Conservation (phyloP, 2,888 invertebrate genomes). For the Lasioglossum zephyrum region DNA sequence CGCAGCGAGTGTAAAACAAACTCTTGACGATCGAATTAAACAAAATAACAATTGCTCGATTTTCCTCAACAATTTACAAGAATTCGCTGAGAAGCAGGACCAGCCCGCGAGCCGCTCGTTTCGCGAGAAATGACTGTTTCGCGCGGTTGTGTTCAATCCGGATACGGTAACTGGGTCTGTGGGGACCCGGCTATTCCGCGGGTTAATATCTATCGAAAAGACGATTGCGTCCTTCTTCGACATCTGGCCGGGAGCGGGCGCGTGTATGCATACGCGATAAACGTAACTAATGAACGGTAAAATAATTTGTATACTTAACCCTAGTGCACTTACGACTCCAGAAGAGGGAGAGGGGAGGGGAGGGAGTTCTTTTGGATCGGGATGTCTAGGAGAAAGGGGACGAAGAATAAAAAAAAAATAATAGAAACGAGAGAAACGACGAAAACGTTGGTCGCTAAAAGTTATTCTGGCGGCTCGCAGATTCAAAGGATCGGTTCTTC, state of each 20-base stretch:
- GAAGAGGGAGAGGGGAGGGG: conserved; percentile 48
- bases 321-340: conserved; percentile 70
- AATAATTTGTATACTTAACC: conserved; percentile 70
- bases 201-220: background rate
- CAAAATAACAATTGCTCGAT: background rate
- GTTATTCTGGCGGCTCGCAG: conserved; percentile 68
- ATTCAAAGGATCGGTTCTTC: conserved; percentile 43
- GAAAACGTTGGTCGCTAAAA: conserved; percentile 60
- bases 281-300: conserved; percentile 70
- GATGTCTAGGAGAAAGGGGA: conserved; percentile 30
- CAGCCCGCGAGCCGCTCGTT: background rate
- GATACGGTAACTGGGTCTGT: background rate
- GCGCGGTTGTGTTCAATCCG: background rate
- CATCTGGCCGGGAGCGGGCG: conserved; percentile 56
- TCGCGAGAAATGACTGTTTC: background rate
- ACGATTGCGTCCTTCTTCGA: conserved; percentile 24
- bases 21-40: background rate
- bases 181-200: conserved; percentile 7
- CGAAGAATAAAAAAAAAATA: background rate
- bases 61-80: background rate
- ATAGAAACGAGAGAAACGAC: conserved; percentile 35
- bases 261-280: conserved; percentile 57
- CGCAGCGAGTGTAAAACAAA: background rate
- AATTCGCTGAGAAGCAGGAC: background rate
- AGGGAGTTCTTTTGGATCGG: conserved; percentile 32